A percentile compares a stretch with the other conserved stretches of the same genome.
phyloP scores from a whole-genome alignment of 2,113 vertebrate species.

The Meleagris gallopavo region DNA sequence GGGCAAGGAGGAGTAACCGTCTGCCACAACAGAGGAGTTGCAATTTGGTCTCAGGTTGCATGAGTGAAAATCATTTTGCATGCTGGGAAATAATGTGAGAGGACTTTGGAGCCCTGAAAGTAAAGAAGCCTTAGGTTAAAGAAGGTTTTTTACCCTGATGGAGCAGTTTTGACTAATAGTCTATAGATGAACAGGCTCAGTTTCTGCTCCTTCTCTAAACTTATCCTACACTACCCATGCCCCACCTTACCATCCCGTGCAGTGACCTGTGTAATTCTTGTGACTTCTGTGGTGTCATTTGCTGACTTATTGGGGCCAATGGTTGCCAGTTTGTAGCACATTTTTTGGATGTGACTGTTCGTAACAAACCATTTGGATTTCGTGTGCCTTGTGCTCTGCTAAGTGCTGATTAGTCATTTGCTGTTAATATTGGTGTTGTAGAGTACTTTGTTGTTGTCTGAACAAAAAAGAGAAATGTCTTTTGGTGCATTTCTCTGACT shows the following conservation, averaged over 20 bases:
- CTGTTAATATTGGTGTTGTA: neutral
- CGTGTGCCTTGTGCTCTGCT: neutral
- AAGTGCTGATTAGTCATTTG: neutral
- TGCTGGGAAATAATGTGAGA: neutral
- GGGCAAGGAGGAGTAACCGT: neutral
- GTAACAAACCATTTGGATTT: neutral
- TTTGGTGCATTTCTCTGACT: neutral
- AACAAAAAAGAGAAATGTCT: no score
- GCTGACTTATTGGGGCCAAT: neutral
- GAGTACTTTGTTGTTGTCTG: neutral
- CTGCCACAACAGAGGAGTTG: neutral
- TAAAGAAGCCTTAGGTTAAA: neutral
- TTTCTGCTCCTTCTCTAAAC: neutral
- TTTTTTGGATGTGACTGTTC: neutral
- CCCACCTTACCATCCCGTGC: neutral
- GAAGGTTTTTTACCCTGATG: neutral
- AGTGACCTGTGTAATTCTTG: neutral
- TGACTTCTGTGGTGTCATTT: neutral
- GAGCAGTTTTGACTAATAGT: neutral
- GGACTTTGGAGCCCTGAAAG: neutral
- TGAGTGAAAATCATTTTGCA: neutral
- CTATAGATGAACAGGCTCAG: neutral
- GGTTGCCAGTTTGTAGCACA: neutral
- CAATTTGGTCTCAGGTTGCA: constrained; percentile 23
- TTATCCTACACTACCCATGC: neutral